These are phyloP conservation scores for Cyclophora albipunctata DNA, from an alignment of 2,888 invertebrate species.

Conservation along the genomic window DNA sequence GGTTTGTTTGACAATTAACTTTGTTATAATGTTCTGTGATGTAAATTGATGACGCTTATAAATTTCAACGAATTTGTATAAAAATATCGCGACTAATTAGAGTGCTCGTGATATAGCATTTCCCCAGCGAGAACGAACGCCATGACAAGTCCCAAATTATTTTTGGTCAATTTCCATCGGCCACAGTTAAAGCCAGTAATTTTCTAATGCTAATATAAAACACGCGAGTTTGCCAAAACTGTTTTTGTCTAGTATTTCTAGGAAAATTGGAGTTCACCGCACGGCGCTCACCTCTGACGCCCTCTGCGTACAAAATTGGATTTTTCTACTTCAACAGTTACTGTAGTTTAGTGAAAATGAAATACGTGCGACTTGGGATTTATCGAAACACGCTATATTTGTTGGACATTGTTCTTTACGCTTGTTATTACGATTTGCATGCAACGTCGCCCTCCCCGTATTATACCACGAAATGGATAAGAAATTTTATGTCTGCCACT, in stretches of 20 bases:
- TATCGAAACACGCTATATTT: slow-evolving; percentile 18
- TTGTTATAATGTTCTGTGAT: too few relatives aligned
- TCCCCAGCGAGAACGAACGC: too few relatives aligned
- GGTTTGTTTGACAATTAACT: too few relatives aligned
- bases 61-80: too few relatives aligned
- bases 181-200: slow-evolving; percentile 8
- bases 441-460: slow-evolving; percentile 19
- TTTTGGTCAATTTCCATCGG: slow-evolving; percentile 11
- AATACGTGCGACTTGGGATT: too few relatives aligned
- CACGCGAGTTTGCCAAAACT: slow-evolving; percentile 54
- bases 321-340: slow-evolving; percentile 29
- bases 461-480: slow-evolving; percentile 14
- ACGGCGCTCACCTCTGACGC: slow-evolving; percentile 46
- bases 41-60: too few relatives aligned
- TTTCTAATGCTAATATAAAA: slow-evolving; percentile 52
- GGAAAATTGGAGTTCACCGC: slow-evolving; percentile 37
- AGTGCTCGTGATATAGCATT: too few relatives aligned
- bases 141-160: slow-evolving; percentile 11
- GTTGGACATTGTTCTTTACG: slow-evolving; percentile 18
- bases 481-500: too few relatives aligned
- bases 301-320: slow-evolving; percentile 43
- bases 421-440: slow-evolving; percentile 26
- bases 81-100: too few relatives aligned
- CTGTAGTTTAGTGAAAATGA: too few relatives aligned
- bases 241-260: slow-evolving; percentile 53